Evolutionary conservation across 2,797 vertebrate species (phyloP).

Genomic region (Pempheris klunzingeri): DNA sequence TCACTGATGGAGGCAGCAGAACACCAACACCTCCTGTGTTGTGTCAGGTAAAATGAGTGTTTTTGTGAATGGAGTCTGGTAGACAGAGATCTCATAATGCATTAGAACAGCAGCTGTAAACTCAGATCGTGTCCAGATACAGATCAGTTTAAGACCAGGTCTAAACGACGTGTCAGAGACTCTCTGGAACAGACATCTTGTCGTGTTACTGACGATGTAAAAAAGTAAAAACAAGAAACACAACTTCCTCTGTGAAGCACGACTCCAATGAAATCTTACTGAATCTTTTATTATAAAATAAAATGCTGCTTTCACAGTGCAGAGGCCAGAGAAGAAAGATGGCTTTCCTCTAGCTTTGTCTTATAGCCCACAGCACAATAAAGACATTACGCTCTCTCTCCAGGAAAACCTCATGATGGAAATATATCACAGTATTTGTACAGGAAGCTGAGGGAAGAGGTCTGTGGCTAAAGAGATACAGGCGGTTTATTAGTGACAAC

Average conservation of each 20-base stretch:
- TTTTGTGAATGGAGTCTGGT: too few relatives aligned
- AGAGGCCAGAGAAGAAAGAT: slow-evolving; percentile 25
- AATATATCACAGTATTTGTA: neutral
- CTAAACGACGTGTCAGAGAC: too few relatives aligned
- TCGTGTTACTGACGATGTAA: neutral
- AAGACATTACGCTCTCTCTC: slow-evolving; percentile 19
- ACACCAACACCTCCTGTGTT: too few relatives aligned
- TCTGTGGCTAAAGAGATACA: neutral
- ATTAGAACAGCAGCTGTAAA: too few relatives aligned
- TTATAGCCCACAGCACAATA: slow-evolving; percentile 6
- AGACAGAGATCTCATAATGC: too few relatives aligned
- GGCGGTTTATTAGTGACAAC: neutral
- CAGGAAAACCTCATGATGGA: neutral
- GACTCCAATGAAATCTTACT: neutral
- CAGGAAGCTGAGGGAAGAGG: neutral
- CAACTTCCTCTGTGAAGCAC: neutral
- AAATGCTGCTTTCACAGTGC: neutral
- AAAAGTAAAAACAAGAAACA: neutral
- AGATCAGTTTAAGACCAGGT: too few relatives aligned
- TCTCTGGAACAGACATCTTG: too few relatives aligned
- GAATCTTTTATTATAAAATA: slow-evolving; percentile 16
- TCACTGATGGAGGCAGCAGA: too few relatives aligned
- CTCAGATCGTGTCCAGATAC: too few relatives aligned
- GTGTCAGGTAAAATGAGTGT: too few relatives aligned
- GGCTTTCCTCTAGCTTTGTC: slow-evolving; percentile 7